phyloP scores from a whole-genome alignment of 1,140 invertebrate species.

The Argopecten irradians region DNA sequence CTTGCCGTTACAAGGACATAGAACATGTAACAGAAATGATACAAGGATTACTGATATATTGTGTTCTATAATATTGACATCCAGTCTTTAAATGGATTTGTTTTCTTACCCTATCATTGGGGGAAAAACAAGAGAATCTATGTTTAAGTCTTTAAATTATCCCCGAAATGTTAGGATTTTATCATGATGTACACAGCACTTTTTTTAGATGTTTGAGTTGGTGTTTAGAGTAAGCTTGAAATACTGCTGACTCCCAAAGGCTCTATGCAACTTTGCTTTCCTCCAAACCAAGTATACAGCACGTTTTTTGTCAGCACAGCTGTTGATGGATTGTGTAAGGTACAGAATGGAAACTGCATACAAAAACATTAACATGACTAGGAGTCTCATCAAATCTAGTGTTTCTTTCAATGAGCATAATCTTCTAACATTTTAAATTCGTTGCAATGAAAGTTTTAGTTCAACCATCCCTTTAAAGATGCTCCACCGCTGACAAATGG shows the following conservation, averaged over 20 bases:
- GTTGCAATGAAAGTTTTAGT: too few species aligned
- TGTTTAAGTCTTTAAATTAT: neutral
- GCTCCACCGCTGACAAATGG: too few species aligned
- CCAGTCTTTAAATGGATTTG: neutral
- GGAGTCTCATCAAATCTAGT: too few species aligned
- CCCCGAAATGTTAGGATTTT: neutral
- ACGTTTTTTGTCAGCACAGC: neutral
- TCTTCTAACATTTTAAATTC: too few species aligned
- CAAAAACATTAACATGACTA: too few species aligned
- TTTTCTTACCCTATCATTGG: neutral
- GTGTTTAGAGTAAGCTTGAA: neutral
- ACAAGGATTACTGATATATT: too few species aligned
- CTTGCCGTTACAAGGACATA: too few species aligned
- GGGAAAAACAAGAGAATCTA: neutral
- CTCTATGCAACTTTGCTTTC: conserved; percentile 10
- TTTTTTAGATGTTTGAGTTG: neutral
- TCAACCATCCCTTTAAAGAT: too few species aligned
- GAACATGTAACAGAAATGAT: too few species aligned
- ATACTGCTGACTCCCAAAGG: neutral
- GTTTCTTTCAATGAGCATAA: too few species aligned
- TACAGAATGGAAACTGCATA: neutral
- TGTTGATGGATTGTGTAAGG: neutral
- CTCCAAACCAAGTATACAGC: neutral
- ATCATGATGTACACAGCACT: neutral
- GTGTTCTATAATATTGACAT: neutral